These are phyloP conservation scores for Stegostoma tigrinum DNA, from an alignment of 2,113 vertebrate genomes.

Conservation along the genomic window DNA sequence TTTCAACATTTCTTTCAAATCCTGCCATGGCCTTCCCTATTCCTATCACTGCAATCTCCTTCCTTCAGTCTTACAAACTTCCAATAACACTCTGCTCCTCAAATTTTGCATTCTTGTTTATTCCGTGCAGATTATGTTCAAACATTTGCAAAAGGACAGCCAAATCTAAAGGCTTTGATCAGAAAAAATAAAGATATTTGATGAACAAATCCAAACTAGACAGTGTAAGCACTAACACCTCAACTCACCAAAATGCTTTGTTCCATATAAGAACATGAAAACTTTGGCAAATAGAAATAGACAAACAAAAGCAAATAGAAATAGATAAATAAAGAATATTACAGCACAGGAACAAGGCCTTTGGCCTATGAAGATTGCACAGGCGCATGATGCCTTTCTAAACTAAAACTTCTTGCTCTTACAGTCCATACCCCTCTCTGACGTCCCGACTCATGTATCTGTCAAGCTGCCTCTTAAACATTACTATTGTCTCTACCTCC, in stretches of 20 bases:
- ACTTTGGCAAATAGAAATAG: neutral
- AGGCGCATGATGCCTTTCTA: no score
- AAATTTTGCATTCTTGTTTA: neutral
- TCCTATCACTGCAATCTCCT: neutral
- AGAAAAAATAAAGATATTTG: neutral
- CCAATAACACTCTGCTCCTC: neutral
- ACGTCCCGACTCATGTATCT: no score
- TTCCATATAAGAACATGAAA: neutral
- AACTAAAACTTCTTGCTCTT: no score
- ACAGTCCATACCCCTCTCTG: no score
- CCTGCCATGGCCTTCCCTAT: neutral
- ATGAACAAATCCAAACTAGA: neutral
- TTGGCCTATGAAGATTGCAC: no score
- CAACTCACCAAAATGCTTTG: neutral
- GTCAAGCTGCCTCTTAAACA: no score
- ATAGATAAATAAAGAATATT: no score
- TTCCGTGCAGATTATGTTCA: neutral
- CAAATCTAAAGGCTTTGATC: neutral
- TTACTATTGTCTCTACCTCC: no score
- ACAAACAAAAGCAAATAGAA: neutral
- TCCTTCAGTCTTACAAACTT: no score
- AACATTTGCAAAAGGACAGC: neutral
- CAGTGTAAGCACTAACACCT: neutral
- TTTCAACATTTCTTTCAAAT: neutral
- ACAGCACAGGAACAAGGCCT: no score